These are phyloP conservation scores for Protonemura montana DNA, from an alignment of 2,888 invertebrate species.

Conservation along the genomic window DNA sequence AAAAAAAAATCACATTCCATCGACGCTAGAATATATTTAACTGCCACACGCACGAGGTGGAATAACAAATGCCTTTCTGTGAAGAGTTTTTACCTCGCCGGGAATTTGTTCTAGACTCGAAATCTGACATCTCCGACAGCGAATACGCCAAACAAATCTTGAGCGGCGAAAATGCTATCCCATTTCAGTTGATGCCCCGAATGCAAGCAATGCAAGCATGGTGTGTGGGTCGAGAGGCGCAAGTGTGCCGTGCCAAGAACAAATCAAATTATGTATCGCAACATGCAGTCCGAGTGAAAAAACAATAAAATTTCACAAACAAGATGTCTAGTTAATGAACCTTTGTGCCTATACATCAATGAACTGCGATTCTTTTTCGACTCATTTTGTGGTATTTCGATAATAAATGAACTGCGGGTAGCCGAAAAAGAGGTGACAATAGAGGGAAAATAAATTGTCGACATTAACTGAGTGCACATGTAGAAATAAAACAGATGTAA, in stretches of 20 bases:
- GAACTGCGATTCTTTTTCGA: neutral
- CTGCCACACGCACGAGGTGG: neutral
- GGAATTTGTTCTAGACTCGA: neutral
- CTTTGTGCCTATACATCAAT: neutral
- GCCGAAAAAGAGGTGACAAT: neutral
- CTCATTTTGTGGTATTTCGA: neutral
- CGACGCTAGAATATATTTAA: neutral
- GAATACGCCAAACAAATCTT: neutral
- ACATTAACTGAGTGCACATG: neutral
- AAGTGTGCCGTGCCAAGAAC: neutral
- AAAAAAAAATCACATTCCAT: neutral
- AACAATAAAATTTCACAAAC: neutral
- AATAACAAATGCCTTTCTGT: neutral
- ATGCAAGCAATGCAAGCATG: neutral
- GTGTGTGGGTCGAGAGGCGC: neutral
- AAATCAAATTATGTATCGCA: neutral
- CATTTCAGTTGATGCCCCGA: neutral
- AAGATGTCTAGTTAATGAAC: neutral
- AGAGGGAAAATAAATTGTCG: neutral
- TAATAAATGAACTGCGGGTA: neutral
- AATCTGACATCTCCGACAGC: neutral
- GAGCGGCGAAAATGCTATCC: neutral
- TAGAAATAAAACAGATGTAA: constrained; percentile 3
- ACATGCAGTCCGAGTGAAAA: neutral
- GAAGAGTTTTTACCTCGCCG: neutral